Evolutionary conservation across 2,113 vertebrate genomes (phyloP), one percentile per base, ranked within the genome.

Genomic region (Gallinago media): DNA sequence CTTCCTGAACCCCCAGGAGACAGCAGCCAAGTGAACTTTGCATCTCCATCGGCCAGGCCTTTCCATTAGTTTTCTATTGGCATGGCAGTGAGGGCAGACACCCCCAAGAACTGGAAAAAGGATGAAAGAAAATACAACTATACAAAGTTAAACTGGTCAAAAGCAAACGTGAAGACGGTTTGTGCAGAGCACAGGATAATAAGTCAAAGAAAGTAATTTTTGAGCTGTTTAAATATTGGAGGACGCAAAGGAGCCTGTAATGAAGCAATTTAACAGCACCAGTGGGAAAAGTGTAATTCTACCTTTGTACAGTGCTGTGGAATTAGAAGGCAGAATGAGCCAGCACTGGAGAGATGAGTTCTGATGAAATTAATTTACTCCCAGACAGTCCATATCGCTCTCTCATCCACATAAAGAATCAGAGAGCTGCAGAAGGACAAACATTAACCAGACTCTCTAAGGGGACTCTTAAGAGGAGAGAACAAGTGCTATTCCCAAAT

Each of bases 241-340:
- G 55, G 49, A 89, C 34, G 40, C 61, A 72, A 89, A 96, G 82
- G n/a, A 92, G 44, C 36, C 72, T 80, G 34, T 96, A 95, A 96
- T 93, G 88, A 94, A 95, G 73, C 76, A 86, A 83, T 96, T 85
- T 88, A 93, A 91, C 56, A 81, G 52, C 26, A 93, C 90, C 94
- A 74, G 52, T 88, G 85, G 90, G 94, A 94, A 93, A 96, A 94
- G 29, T 36, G 54, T 83, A 93, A 93, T 91, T 95, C 85, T 93
- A 90, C 88, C 79, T 94, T 92, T 78, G 83, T 63, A 95, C 65
- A 52, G 29, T 47, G 47, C 65, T 71, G 50, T 80, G 61, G 91
- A 95, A 95, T 88, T 90, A 80, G 54, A 92, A 96, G 88, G 50
- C 52, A 75, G 82, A 85, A 86, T 20, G 32, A 71, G 34, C 22